Evolutionary conservation across 2,113 vertebrate species (phyloP).

Genomic region (Pogona vitticeps): DNA sequence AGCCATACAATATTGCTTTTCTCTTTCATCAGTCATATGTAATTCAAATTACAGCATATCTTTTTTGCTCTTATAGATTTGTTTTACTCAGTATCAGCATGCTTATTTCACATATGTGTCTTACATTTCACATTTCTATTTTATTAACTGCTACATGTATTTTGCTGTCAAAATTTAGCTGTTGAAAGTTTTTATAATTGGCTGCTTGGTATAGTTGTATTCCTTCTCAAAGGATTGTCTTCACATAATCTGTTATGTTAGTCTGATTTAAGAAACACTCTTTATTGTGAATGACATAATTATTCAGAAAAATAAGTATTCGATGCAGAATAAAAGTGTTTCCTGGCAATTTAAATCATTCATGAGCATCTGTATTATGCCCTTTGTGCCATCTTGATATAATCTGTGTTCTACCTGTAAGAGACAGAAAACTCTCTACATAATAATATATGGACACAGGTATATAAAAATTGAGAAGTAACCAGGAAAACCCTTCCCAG

Average conservation of each 20-base stretch:
- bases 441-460: background rate
- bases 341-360: rapidly evolving
- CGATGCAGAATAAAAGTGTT: background rate
- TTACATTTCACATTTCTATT: constrained; percentile 55
- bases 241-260: background rate
- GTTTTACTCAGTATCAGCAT: constrained; percentile 5
- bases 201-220: background rate
- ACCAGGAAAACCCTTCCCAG: background rate
- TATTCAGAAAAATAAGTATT: constrained; percentile 27
- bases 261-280: background rate
- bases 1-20: background rate
- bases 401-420: background rate
- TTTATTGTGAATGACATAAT: background rate
- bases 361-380: background rate
- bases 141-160: constrained; percentile 66
- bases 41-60: background rate
- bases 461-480: background rate
- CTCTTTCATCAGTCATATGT: background rate
- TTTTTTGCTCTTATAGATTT: background rate
- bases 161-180: constrained; percentile 51
- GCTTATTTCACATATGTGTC: constrained; percentile 2
- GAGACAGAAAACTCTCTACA: background rate
- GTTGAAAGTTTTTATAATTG: constrained; percentile 36
- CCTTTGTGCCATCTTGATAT: background rate
- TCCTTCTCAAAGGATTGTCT: constrained; percentile 28